Base-by-base conservation (phyloP, 2,797 vertebrate genomes). In the Periophthalmus magnuspinnatus region DNA sequence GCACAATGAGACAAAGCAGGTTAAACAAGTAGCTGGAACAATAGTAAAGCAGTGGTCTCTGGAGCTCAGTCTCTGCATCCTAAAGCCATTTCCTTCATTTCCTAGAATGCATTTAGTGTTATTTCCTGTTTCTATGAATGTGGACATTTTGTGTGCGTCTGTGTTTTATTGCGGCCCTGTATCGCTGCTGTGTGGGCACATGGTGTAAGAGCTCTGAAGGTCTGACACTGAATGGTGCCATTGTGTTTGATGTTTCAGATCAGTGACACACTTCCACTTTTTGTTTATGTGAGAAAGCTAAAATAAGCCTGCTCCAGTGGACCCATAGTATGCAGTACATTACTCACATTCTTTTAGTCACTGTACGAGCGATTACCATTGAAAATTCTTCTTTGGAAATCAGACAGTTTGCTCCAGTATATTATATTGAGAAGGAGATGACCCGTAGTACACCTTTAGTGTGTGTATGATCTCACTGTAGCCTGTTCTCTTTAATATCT, bases 71-170 rank as follows among this genome's bases (percentile, higher is more conserved):
- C 36, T 33, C 58, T 70, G 32, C 17, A 63, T 68, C 38, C 24
- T 56, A 69, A 65, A 67, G 48, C 58, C 13, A 65, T 50, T 68
- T 70, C 45, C 68, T 52, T 36, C 36, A 62, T 72, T 76, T 72
- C 13, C 72, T 65, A 68, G 58, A 75, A 75, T 28, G 62, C 22
- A 32, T 78, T 66, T 68, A 38, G 41, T 67, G 67, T 72, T 71
- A 52, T 55, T 70, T 65, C 59, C 54, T 76, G 57, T 75, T 55
- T 22, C n/a, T 62, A 60, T 34, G 28, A 56, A 8, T 16, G 34
- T 66, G 60, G 50, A 65, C 5, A 21, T 24, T 64, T 63, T 67
- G n/a, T 67, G 33, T 62, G 65, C 36, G 50, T 17, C 41, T 54
- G 48, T 63, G 67, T 54, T 48, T 65, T 10, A 63, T 17, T 33